Percentiles rank a stretch among this genome's conserved stretches.
phyloP scores from a whole-genome alignment of 2,888 invertebrate genomes.

The Miltochrista miniata region DNA sequence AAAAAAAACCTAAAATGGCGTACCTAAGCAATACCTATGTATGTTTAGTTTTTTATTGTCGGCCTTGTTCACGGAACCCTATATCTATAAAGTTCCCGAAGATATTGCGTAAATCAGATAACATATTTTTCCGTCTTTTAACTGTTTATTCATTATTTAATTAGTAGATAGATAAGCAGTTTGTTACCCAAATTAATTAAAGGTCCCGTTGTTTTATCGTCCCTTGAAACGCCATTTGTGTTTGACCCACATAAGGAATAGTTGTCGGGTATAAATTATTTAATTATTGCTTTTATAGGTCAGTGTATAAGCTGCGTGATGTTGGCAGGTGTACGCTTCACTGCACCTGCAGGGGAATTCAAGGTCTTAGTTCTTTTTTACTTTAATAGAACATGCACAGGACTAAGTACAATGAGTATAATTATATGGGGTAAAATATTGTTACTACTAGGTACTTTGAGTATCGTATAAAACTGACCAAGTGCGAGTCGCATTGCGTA shows the following conservation, averaged over 20 bases:
- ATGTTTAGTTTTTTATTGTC: too few species aligned
- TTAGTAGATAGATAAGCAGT: neutral
- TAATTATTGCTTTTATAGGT: slow-evolving; percentile 82
- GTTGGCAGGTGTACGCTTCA: slow-evolving; percentile 70
- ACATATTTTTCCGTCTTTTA: neutral
- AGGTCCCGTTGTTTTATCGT: slow-evolving; percentile 28
- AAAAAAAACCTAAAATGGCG: too few species aligned
- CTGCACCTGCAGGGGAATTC: slow-evolving; percentile 73
- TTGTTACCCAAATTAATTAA: slow-evolving; percentile 1
- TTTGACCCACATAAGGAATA: slow-evolving; percentile 81
- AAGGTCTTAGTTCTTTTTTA: slow-evolving; percentile 55
- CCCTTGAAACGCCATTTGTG: slow-evolving; percentile 57
- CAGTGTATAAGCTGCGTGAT: slow-evolving; percentile 75
- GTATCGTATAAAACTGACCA: too few species aligned
- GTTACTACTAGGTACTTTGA: too few species aligned
- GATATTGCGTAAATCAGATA: neutral
- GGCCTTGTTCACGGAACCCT: neutral
- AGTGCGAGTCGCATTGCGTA: too few species aligned
- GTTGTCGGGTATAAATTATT: slow-evolving; percentile 72
- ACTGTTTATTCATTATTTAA: neutral
- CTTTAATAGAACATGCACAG: too few species aligned
- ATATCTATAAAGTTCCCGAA: neutral
- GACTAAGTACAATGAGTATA: too few species aligned
- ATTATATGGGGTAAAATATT: too few species aligned
- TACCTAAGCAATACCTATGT: too few species aligned